Percentiles rank a stretch among this genome's conserved stretches.
These are phyloP conservation scores for Vespertilio murinus DNA, from an alignment of 2,797 vertebrate genomes.

Conservation along the genomic window DNA sequence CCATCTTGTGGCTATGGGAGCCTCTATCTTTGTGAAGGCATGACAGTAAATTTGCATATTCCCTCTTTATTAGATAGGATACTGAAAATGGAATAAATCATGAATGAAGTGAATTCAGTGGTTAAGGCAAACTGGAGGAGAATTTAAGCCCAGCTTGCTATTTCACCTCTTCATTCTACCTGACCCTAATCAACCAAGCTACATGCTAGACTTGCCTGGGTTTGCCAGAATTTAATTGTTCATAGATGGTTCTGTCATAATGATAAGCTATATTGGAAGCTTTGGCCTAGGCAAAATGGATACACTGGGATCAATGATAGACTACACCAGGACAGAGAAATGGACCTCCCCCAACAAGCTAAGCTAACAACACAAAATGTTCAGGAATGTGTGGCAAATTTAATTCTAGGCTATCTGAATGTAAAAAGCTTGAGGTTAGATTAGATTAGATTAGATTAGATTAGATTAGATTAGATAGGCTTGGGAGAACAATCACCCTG, in stretches of 20 bases:
- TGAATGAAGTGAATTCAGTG: neutral
- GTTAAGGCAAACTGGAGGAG: neutral
- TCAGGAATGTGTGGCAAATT: neutral
- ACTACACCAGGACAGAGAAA: neutral
- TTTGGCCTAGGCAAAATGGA: neutral
- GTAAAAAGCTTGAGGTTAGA: neutral
- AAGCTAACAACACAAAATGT: neutral
- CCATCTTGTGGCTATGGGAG: too few species aligned
- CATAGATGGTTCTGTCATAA: neutral
- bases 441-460: neutral
- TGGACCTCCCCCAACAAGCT: neutral
- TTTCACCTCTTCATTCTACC: neutral
- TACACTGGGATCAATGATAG: neutral
- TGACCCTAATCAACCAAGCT: neutral
- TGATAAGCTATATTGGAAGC: neutral
- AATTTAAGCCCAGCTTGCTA: neutral
- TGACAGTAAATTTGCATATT: too few species aligned
- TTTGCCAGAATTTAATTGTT: neutral
- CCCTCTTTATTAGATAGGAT: too few species aligned
- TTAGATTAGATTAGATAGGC: neutral
- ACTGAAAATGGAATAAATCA: neutral
- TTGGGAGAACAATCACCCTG: neutral
- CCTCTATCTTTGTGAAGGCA: too few species aligned
- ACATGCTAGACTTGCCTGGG: neutral
- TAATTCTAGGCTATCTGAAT: neutral